These are phyloP conservation scores for Orcinus orca DNA, from an alignment of 2,113 vertebrate genomes.

Conservation along the genomic window DNA sequence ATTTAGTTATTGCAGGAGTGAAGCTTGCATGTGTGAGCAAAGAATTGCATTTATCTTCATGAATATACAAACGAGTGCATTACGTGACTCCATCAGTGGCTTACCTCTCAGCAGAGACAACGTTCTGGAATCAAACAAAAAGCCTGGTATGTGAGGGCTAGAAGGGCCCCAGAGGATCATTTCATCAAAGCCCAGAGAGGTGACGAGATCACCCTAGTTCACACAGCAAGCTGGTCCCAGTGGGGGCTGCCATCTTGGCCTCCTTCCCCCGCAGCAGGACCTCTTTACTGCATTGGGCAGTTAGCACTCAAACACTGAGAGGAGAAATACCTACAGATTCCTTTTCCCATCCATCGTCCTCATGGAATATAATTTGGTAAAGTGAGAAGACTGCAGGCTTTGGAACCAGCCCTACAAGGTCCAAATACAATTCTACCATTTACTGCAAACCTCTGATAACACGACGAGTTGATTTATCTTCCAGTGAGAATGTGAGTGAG, in stretches of 20 bases:
- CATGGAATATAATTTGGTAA: background rate
- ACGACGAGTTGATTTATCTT: too few relatives aligned
- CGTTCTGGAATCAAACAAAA: background rate
- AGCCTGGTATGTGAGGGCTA: background rate
- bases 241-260: background rate
- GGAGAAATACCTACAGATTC: background rate
- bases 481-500: too few relatives aligned
- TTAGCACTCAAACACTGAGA: background rate
- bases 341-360: background rate
- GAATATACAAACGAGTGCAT: background rate
- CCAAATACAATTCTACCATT: too few relatives aligned
- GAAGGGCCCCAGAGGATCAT: background rate
- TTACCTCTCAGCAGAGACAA: background rate
- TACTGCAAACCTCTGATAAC: too few relatives aligned
- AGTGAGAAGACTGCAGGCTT: too few relatives aligned
- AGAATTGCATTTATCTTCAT: slow-evolving; percentile 36
- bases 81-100: too few relatives aligned
- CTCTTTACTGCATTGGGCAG: background rate
- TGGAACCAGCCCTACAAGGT: too few relatives aligned
- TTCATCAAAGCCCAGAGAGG: background rate
- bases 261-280: background rate
- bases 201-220: rapidly evolving
- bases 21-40: slow-evolving; percentile 57
- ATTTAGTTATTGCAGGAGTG: slow-evolving; percentile 62
- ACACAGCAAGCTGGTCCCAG: background rate